Evolutionary conservation across 2,113 vertebrate species (phyloP).

Genomic region (Procavia capensis): DNA sequence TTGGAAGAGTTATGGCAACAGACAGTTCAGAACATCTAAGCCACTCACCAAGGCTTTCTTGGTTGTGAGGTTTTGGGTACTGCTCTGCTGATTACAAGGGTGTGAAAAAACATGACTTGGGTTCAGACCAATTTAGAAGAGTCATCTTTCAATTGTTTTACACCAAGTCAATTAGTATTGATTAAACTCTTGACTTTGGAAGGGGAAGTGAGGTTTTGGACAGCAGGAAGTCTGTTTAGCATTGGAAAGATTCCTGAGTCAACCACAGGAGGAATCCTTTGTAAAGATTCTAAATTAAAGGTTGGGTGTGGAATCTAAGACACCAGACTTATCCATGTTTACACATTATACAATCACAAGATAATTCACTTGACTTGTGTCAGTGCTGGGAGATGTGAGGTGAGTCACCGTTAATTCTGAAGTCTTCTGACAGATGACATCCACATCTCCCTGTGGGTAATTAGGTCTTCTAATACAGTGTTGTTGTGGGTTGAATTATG

Average conservation of each 20-base stretch:
- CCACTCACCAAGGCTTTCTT: neutral
- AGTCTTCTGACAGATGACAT: slow-evolving; percentile 25
- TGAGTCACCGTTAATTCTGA: neutral
- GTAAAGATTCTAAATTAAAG: slow-evolving; percentile 33
- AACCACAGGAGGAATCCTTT: neutral
- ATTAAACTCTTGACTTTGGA: slow-evolving; percentile 46
- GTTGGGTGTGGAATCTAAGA: neutral
- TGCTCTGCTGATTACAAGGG: neutral
- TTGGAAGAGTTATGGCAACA: neutral
- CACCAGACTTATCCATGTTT: neutral
- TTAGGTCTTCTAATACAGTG: slow-evolving; percentile 54
- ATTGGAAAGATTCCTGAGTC: neutral
- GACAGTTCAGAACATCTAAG: neutral
- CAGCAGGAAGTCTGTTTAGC: neutral
- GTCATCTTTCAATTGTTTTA: neutral
- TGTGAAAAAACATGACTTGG: slow-evolving; percentile 19
- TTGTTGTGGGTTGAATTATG: neutral
- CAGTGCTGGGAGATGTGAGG: neutral
- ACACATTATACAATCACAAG: neutral
- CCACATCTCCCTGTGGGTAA: slow-evolving; percentile 8
- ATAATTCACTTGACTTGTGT: slow-evolving; percentile 28
- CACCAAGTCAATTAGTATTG: slow-evolving; percentile 16
- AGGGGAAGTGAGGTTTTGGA: neutral
- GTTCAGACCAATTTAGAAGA: neutral
- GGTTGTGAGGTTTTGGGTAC: neutral